Conservation (phyloP, 2,888 invertebrate genomes). For the Allophyes oxyacanthae region DNA sequence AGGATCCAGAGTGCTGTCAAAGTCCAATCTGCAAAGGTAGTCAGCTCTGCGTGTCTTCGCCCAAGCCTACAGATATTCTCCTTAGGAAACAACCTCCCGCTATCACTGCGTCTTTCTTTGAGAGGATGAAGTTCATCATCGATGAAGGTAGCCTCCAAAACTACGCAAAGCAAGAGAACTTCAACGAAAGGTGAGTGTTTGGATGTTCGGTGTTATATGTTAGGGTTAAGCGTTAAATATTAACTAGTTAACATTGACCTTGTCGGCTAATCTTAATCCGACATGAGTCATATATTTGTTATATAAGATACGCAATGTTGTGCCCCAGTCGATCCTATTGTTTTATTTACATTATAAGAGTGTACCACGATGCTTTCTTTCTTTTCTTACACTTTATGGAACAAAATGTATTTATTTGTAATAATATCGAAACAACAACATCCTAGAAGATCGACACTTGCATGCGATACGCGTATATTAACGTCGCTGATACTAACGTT, state of each 20-base stretch:
- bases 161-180: conserved; percentile 98
- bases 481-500: conserved; percentile 53
- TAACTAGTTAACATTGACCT: conserved; percentile 35
- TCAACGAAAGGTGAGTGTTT: conserved; percentile 97
- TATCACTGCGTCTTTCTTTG: conserved; percentile 99
- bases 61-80: conserved; percentile 98
- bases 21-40: conserved; percentile 94
- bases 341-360: conserved; percentile 83
- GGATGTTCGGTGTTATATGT: conserved; percentile 79
- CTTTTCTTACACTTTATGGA: conserved; percentile 70
- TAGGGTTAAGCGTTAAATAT: conserved; percentile 52
- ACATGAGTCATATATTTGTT: conserved; percentile 67
- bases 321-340: conserved; percentile 93
- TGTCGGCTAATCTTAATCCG: conserved; percentile 35
- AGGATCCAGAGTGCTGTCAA: conserved; percentile 99
- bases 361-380: conserved; percentile 81
- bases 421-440: conserved; percentile 53
- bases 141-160: conserved; percentile 99
- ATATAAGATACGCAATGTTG: conserved; percentile 92
- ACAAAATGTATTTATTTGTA: conserved; percentile 64
- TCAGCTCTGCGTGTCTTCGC: conserved; percentile 97
- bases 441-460: conserved; percentile 72
- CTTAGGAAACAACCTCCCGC: conserved; percentile 98
- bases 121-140: conserved; percentile 99
- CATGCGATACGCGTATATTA: conserved; percentile 72